Conservation (phyloP, 2,888 invertebrate genomes). For the Xanthia icteritia region DNA sequence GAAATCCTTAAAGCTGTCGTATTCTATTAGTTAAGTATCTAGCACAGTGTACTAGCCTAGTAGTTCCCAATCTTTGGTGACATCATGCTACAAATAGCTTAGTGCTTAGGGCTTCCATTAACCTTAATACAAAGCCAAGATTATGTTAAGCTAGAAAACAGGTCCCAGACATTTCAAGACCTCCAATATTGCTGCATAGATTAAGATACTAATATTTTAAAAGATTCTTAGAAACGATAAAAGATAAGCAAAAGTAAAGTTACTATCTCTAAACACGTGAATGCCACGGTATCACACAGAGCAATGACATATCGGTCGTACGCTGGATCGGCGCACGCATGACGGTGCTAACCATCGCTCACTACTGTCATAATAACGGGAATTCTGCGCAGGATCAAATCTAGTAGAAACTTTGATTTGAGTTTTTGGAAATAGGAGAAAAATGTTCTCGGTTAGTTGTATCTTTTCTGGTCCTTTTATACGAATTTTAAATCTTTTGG, state of each 20-base stretch:
- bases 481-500: background rate
- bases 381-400: constrained; percentile 47
- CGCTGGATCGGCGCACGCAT: constrained; percentile 49
- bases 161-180: constrained; percentile 33
- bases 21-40: background rate
- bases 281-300: constrained; percentile 39
- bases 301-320: constrained; percentile 51
- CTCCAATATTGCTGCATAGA: constrained; percentile 9
- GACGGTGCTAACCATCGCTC: constrained; percentile 51
- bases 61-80: constrained; percentile 24
- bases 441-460: background rate
- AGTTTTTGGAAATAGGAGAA: constrained; percentile 29
- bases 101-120: constrained; percentile 23
- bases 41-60: background rate
- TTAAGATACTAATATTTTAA: constrained; percentile 16
- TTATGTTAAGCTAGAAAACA: constrained; percentile 30
- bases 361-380: constrained; percentile 62
- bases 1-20: background rate
- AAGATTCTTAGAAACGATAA: constrained; percentile 31
- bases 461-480: background rate
- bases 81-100: constrained; percentile 27
- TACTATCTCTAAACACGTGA: constrained; percentile 14
- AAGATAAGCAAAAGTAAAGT: constrained; percentile 18
- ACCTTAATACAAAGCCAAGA: constrained; percentile 30
- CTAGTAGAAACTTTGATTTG: constrained; percentile 30